Percentiles rank a stretch among this genome's conserved stretches.
Evolutionary conservation across 2,888 invertebrate genomes (phyloP).

Genomic region (Andrena chrysosceles): DNA sequence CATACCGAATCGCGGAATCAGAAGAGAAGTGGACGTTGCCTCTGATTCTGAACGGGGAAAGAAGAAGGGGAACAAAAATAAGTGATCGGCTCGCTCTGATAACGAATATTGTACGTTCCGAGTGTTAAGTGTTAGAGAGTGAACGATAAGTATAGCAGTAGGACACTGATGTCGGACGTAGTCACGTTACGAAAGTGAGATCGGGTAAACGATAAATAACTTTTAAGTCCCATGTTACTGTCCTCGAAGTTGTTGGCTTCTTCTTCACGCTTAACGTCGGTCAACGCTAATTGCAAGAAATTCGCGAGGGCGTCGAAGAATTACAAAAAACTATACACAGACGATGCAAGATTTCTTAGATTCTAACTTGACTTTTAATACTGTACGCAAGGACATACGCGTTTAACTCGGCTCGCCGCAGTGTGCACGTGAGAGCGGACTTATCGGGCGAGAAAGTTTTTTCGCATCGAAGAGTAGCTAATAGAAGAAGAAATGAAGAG

Average conservation of each 20-base stretch:
- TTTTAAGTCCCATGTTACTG: conserved; percentile 53
- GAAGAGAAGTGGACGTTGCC: background rate
- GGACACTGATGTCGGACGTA: conserved; percentile 10
- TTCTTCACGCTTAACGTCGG: background rate
- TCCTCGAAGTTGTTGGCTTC: conserved; percentile 24
- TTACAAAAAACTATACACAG: background rate
- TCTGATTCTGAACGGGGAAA: background rate
- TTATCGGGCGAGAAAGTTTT: no score
- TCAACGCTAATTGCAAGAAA: background rate
- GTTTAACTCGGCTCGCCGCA: no score
- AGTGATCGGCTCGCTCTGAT: background rate
- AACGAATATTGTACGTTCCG: background rate
- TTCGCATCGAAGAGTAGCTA: no score
- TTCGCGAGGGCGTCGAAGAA: background rate
- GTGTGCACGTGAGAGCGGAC: background rate
- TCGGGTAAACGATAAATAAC: conserved; percentile 28
- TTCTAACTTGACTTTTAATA: conserved; percentile 12
- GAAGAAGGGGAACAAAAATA: background rate
- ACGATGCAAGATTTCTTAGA: background rate
- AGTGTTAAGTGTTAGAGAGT: background rate
- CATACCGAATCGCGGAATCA: conserved; percentile 2
- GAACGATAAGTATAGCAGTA: conserved; percentile 10
- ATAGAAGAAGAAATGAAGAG: background rate
- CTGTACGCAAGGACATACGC: background rate
- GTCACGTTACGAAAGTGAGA: conserved; percentile 20